A percentile compares a stretch with the other conserved stretches of the same genome.
Evolutionary conservation across 1,140 invertebrate genomes (phyloP).

Genomic region (Hyles euphorbiae): DNA sequence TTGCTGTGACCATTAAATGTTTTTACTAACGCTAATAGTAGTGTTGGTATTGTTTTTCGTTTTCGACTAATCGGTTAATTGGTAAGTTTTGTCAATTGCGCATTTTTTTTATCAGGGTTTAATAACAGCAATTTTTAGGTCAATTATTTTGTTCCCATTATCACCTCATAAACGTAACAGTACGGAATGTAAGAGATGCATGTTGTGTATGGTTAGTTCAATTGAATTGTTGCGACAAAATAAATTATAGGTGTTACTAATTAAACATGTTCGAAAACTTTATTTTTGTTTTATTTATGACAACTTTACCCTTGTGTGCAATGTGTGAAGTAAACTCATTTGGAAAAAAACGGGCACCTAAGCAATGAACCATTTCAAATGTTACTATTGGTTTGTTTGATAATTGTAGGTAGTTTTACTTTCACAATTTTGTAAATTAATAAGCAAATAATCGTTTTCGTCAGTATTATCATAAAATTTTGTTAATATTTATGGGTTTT

Average conservation of each 20-base stretch:
- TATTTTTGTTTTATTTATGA: constrained; percentile 29
- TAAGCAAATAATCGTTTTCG: no score
- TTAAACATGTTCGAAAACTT: constrained; percentile 62
- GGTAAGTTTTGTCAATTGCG: constrained; percentile 20
- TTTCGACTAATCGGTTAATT: constrained; percentile 1
- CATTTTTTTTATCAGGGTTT: constrained; percentile 21
- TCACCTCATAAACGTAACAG: constrained; percentile 11
- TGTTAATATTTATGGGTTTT: no score
- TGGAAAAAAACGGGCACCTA: no score
- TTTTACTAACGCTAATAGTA: constrained; percentile 2
- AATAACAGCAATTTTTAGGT: constrained; percentile 22
- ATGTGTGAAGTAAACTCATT: no score
- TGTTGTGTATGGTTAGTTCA: constrained; percentile 28
- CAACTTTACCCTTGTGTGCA: no score
- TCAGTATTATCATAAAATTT: no score
- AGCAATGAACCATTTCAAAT: no score
- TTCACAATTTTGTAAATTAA: no score
- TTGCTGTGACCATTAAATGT: constrained; percentile 57
- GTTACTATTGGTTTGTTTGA: no score
- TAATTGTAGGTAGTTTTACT: no score
- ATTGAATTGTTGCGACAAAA: constrained; percentile 53
- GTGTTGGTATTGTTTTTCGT: constrained; percentile 1
- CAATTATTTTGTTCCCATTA: constrained; percentile 30
- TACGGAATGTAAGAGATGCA: constrained; percentile 9
- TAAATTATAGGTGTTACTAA: constrained; percentile 66